Conservation (phyloP, 2,888 invertebrate species). For the Rhagonycha fulva region DNA sequence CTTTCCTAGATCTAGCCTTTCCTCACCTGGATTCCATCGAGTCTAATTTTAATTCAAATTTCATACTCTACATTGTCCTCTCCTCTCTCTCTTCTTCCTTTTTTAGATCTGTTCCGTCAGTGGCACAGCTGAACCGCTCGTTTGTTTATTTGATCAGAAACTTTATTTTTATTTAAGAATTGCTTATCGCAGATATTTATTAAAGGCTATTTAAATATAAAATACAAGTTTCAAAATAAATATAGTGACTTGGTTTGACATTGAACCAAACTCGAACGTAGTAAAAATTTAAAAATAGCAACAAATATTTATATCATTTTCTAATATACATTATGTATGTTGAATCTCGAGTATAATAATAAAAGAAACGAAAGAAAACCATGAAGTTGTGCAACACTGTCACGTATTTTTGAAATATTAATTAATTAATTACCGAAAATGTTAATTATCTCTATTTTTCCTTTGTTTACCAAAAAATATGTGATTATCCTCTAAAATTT, state of each 20-base stretch:
- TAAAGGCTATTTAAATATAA: not conserved
- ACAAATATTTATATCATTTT: not conserved
- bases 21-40: too few relatives aligned
- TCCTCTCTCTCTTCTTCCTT: too few relatives aligned
- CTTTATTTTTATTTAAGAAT: not conserved
- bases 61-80: too few relatives aligned
- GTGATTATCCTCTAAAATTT: not conserved
- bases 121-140: not conserved
- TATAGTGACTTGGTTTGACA: not conserved
- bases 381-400: not conserved
- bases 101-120: not conserved
- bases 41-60: too few relatives aligned
- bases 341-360: not conserved
- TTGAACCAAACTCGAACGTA: not conserved
- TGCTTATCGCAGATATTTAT: not conserved
- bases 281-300: not conserved
- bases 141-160: not conserved
- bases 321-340: not conserved
- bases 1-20: too few relatives aligned
- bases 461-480: not conserved
- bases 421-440: not conserved
- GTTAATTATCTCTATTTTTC: not conserved
- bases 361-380: not conserved
- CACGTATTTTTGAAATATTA: not conserved
- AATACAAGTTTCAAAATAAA: not conserved